Evolutionary conservation across 2,888 invertebrate genomes (phyloP), one percentile per base, ranked within the genome.

Genomic region (Sinopyrophorus schimmeli): DNA sequence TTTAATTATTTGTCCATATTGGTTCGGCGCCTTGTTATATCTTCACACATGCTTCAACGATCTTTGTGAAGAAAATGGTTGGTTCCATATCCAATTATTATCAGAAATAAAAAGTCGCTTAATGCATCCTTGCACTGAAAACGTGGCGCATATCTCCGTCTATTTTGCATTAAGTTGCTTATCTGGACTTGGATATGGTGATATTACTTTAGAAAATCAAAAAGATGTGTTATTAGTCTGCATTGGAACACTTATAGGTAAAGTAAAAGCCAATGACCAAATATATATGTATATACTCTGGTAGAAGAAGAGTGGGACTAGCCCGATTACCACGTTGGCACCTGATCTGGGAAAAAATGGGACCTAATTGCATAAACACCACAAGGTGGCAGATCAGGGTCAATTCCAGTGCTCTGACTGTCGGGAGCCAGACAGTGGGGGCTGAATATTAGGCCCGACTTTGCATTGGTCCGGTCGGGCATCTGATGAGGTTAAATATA

Each of bases 41-140:
- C 73, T 78, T 71, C 75, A 76, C 54, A 72, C 79, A 10, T 80
- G 80, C 63, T 78, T 77, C 54, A 73, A 75, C 11, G 70, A 61
- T 44, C 67, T 74, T 44, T 80, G 80, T 55, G 67, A 74, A 2
- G 71, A 76, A 60, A 68, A 72, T 49, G 77, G 78, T 7, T 80
- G 80, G 80, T 78, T 74, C 53, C 39, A 55, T 17, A 21, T 7
- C 2, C 59, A 58, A 34, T 23, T 60, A 7, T 9, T 41, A 3
- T 28, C 35, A 6, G 58, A 59, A 30, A 35, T 57, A 4, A 15
- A 50, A 12, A 18, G 43, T 4, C 51, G 51, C 11, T 14, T 53
- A 7, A 12, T 37, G 3, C 31, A 26, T 5, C 42, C 53, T 1
- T 54, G 54, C 15, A 54, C 53, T 11, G 26, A 30, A n/a, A 39